Evolutionary conservation across 2,888 invertebrate species (phyloP).

Genomic region (Blastobasis lacticolella): DNA sequence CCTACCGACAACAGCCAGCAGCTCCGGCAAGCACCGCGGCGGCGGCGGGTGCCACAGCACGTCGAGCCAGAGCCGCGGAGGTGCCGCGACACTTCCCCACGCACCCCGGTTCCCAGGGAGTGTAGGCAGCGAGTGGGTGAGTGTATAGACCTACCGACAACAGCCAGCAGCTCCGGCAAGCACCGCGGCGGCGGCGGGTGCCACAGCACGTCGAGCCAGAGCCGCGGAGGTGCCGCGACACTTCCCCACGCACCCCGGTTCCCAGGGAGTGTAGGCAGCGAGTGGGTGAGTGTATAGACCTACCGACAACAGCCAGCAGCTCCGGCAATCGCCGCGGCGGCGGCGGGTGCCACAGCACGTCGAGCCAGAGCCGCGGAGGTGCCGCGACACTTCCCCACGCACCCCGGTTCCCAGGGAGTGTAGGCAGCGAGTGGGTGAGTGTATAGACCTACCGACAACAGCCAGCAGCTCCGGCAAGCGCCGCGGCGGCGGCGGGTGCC

Average conservation of each 20-base stretch:
- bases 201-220: conserved; percentile 93
- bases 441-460: conserved; percentile 76
- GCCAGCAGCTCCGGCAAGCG: conserved; percentile 76
- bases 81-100: conserved; percentile 83
- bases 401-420: too few species aligned
- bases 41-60: conserved; percentile 85
- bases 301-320: conserved; percentile 77
- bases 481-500: conserved; percentile 77
- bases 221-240: conserved; percentile 80
- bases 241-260: too few species aligned
- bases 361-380: conserved; percentile 90
- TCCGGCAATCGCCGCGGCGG: conserved; percentile 74
- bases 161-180: conserved; percentile 75
- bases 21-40: conserved; percentile 71
- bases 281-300: too few species aligned
- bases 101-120: too few species aligned
- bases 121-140: too few species aligned
- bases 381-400: conserved; percentile 84
- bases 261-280: too few species aligned
- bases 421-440: too few species aligned
- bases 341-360: conserved; percentile 85
- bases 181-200: conserved; percentile 76
- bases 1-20: conserved; percentile 78
- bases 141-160: too few species aligned
- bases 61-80: conserved; percentile 92